Evolutionary conservation across 2,797 vertebrate species (phyloP).

Genomic region (Sandelia bainsii): DNA sequence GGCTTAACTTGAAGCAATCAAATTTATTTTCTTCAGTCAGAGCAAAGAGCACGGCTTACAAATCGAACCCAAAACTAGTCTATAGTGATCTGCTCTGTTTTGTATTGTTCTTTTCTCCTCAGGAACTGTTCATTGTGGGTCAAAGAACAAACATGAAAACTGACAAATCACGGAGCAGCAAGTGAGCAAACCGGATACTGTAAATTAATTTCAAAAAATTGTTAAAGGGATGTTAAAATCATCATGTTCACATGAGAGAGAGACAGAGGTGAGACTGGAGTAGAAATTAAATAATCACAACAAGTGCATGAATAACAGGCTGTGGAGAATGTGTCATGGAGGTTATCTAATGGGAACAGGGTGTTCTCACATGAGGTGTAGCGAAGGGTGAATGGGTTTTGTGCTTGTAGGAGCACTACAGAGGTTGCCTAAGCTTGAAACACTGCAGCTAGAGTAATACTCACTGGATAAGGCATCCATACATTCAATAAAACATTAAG

Average conservation of each 20-base stretch:
- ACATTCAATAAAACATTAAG: conserved; percentile 42
- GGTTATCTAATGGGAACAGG: conserved; percentile 51
- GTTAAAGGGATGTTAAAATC: conserved; percentile 19
- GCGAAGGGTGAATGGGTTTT: conserved; percentile 46
- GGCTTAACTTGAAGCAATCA: conserved; percentile 9
- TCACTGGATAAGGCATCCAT: conserved; percentile 47
- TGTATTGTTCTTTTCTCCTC: conserved; percentile 11
- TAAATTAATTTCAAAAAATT: conserved; percentile 35
- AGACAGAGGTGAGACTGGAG: conserved; percentile 15
- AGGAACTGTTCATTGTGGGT: conserved; percentile 2
- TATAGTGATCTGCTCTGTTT: not conserved
- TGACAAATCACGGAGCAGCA: not conserved
- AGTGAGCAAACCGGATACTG: conserved; percentile 6
- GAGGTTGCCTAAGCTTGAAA: conserved; percentile 25
- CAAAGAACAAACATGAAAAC: conserved; percentile 20
- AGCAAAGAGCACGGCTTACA: conserved; percentile 6
- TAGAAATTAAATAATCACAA: conserved; percentile 42
- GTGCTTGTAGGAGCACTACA: conserved; percentile 27
- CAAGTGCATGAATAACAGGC: not conserved
- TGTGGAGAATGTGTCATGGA: conserved; percentile 29
- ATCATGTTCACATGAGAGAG: conserved; percentile 15
- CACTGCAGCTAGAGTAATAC: conserved; percentile 28
- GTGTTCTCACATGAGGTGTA: conserved; percentile 30
- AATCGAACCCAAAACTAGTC: conserved; percentile 20
- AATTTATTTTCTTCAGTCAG: conserved; percentile 23